Evolutionary conservation across 2,888 invertebrate species (phyloP).

Genomic region (Drosophila paranaensis): DNA sequence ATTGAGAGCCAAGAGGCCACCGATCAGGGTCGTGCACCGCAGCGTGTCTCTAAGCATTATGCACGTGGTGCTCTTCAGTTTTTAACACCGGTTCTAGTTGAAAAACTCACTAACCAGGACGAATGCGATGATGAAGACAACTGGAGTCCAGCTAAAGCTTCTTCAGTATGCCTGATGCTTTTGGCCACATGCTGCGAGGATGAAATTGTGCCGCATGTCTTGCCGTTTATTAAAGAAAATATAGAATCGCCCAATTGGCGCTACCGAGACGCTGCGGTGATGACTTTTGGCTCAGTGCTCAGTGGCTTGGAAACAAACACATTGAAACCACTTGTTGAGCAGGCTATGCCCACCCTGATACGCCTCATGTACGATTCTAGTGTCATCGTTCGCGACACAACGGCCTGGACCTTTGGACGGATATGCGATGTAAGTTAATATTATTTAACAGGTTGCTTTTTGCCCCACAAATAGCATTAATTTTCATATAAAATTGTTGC

Average conservation of each 20-base stretch:
- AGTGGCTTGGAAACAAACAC: conserved; percentile 95
- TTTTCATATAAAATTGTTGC: too few relatives aligned
- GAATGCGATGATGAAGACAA: conserved; percentile 99
- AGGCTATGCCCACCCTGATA: conserved; percentile 98
- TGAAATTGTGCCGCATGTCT: conserved; percentile 96
- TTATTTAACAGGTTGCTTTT: background rate
- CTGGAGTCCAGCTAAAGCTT: conserved; percentile 99
- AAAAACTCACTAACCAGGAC: conserved; percentile 97
- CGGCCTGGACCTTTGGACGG: conserved; percentile 99
- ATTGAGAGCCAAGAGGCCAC: conserved; percentile 97
- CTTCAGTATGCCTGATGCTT: conserved; percentile 99
- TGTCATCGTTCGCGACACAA: conserved; percentile 97
- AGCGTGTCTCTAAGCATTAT: conserved; percentile 96
- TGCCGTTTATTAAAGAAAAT: conserved; percentile 98
- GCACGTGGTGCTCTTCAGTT: conserved; percentile 99
- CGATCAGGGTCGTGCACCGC: conserved; percentile 97
- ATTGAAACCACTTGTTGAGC: conserved; percentile 96
- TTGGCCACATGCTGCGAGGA: conserved; percentile 99
- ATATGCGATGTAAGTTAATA: conserved; percentile 92
- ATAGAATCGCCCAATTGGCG: conserved; percentile 97
- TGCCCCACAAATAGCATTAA: too few relatives aligned
- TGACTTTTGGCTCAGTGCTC: conserved; percentile 98
- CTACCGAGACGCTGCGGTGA: conserved; percentile 97
- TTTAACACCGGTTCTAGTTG: conserved; percentile 96
- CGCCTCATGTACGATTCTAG: conserved; percentile 97